These are phyloP conservation scores for Leptopilina boulardi DNA, from an alignment of 1,140 invertebrate species.

Conservation along the genomic window DNA sequence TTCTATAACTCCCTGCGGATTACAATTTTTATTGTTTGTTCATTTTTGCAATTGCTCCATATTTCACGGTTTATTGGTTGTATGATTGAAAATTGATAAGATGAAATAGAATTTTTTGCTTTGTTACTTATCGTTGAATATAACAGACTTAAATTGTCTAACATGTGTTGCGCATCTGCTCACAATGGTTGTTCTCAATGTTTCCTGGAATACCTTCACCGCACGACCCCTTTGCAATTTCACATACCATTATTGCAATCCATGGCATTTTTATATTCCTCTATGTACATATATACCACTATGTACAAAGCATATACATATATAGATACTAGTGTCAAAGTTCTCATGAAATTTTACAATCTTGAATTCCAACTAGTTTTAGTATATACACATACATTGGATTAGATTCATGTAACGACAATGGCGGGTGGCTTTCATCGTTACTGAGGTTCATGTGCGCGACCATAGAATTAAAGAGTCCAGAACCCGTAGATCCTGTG, in stretches of 20 bases:
- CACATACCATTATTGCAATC: conserved; percentile 21
- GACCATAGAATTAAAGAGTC: conserved; percentile 17
- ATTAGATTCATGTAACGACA: conserved; percentile 21
- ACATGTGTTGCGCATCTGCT: conserved; percentile 16
- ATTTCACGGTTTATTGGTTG: not conserved
- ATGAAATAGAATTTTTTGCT: not conserved
- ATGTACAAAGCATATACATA: not conserved
- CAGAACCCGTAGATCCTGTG: conserved; percentile 14
- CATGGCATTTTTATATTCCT: not conserved
- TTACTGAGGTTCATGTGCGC: conserved; percentile 9
- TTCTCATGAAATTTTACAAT: conserved; percentile 25
- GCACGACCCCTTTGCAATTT: not conserved
- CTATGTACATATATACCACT: not conserved
- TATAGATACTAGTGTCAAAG: not conserved
- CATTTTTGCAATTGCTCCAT: not conserved
- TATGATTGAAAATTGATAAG: not conserved
- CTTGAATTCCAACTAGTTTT: conserved; percentile 22
- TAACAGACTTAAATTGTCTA: not conserved
- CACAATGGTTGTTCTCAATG: conserved; percentile 3
- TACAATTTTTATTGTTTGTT: too few species aligned
- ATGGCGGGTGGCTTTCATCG: conserved; percentile 14
- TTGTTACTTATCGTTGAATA: not conserved
- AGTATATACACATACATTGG: not conserved
- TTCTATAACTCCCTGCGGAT: too few species aligned
- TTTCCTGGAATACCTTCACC: conserved; percentile 12